Evolutionary conservation across 2,797 vertebrate species (phyloP).

Genomic region (Enteromius mattozi): DNA sequence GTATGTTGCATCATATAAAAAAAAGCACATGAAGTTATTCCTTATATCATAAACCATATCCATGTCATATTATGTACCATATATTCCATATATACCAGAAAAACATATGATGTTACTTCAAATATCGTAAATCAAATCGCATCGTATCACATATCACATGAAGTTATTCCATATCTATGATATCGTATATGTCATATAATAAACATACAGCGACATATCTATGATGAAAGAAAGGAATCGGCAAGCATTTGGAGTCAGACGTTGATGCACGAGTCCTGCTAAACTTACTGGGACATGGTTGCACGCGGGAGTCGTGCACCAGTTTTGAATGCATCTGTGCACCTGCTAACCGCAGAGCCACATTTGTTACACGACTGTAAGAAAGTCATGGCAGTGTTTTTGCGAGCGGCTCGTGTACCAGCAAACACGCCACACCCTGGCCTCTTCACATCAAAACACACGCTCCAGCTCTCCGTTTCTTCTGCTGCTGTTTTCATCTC

Average conservation of each 20-base stretch:
- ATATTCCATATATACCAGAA: too few relatives aligned
- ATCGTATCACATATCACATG: background rate
- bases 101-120: too few relatives aligned
- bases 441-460: constrained; percentile 43
- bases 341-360: constrained; percentile 44
- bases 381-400: constrained; percentile 28
- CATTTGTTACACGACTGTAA: constrained; percentile 61
- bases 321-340: constrained; percentile 38
- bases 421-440: constrained; percentile 39
- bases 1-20: too few relatives aligned
- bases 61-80: too few relatives aligned
- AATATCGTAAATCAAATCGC: too few relatives aligned
- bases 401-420: constrained; percentile 12
- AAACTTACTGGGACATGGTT: constrained; percentile 44
- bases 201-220: background rate
- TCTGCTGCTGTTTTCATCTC: constrained; percentile 43
- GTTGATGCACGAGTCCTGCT: background rate
- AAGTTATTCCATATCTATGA: background rate
- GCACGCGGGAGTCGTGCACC: constrained; percentile 37
- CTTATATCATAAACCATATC: too few relatives aligned
- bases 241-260: constrained; percentile 1
- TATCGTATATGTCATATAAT: background rate
- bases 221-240: background rate
- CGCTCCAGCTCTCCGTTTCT: constrained; percentile 57
- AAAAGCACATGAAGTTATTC: too few relatives aligned